phyloP scores from a whole-genome alignment of 2,113 vertebrate genomes.

The Fregata magnificens region DNA sequence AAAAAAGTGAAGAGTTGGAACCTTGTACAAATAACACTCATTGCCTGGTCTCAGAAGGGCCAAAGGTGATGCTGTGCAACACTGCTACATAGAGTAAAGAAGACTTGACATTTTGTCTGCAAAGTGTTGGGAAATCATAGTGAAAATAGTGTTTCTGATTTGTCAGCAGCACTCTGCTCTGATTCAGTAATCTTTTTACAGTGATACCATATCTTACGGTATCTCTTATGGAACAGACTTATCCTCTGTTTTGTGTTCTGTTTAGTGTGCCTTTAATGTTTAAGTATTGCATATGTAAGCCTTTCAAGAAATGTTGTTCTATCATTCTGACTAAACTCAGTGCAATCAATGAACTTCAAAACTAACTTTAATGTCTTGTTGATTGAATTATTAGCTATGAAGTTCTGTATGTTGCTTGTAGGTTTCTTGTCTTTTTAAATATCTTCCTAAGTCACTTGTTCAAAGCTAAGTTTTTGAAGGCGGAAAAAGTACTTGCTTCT shows the following conservation, averaged over 20 bases:
- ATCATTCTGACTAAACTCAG: not conserved
- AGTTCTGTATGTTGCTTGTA: not conserved
- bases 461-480: not conserved
- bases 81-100: not conserved
- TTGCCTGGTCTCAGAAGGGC: not conserved
- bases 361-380: not conserved
- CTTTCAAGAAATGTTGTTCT: not conserved
- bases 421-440: not conserved
- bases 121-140: not conserved
- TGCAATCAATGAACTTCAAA: not conserved
- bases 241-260: not conserved
- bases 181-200: not conserved
- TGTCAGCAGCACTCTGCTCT: not conserved
- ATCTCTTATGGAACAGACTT: not conserved
- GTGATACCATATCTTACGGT: fast-evolving
- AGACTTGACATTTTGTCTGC: not conserved
- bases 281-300: not conserved
- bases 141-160: not conserved
- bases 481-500: not conserved
- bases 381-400: not conserved
- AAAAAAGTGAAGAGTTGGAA: not conserved
- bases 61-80: not conserved
- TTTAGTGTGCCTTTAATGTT: not conserved
- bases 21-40: not conserved
- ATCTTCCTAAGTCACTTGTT: not conserved